Evolutionary conservation across 2,797 vertebrate genomes (phyloP), one percentile per base, ranked within the genome.

Genomic region (Chrysocyon brachyurus): DNA sequence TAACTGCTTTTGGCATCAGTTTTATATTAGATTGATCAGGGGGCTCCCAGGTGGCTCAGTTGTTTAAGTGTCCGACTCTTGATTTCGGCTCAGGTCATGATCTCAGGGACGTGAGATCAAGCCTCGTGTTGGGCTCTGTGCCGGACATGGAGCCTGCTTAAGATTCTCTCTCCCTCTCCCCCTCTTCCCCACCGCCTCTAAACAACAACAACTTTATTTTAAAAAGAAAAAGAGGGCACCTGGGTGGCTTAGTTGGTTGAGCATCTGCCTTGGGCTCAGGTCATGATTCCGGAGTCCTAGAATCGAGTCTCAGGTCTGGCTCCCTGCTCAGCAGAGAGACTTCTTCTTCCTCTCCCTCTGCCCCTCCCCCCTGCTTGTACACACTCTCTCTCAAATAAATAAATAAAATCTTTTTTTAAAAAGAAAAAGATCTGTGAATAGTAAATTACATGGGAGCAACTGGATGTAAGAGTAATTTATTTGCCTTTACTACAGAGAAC

Each of bases 1-100:
- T 93, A 16, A 87, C 64, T 87, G 73, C 68, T 82, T 90, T 89
- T 81, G 36, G 22, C 49, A 12, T 86, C n/a, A 21, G 49, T 91
- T 93, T 77, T 81, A 46, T 66, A 46, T 72, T 88, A 63, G 59
- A 22, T 70, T 66, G 81, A 31, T 49, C 46, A 52, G n/a, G 64
- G 66, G 17, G 17, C 66, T 11, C n/a, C 17, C 33, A n/a, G 66
- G n/a, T 68, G n/a, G n/a, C n/a, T 33, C 66, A 68, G 66, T 16
- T 16, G 28, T 31, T 33, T 17, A 68, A 33, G n/a, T 4, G 2
- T 8, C 64, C 3, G 3, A 33, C n/a, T 68, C 66, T 68, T 68
- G 66, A 68, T 36, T 68, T 68, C n/a, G 3, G 16, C 66, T 68
- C n/a, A 4, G n/a, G n/a, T 33, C 64, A n/a, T 33, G 24, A 63